Conservation (phyloP, 2,113 vertebrate species). For the Gambusia holbrooki region DNA sequence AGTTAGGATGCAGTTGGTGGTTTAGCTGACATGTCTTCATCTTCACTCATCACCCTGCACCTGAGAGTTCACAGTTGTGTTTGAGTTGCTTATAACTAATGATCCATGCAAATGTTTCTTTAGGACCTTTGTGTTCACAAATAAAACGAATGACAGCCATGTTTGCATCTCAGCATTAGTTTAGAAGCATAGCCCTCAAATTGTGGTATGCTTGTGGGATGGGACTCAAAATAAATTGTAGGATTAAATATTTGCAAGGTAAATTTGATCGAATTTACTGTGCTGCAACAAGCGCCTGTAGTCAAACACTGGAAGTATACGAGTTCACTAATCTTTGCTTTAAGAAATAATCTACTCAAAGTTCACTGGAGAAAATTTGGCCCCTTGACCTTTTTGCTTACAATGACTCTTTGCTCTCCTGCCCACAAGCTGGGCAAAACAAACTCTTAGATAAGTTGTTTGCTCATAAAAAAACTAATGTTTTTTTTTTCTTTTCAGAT, state of each 20-base stretch:
- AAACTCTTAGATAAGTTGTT: too few species aligned
- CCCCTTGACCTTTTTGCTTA: too few species aligned
- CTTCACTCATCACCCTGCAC: constrained; percentile 10
- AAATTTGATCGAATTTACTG: too few species aligned
- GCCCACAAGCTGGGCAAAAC: too few species aligned
- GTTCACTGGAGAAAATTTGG: too few species aligned
- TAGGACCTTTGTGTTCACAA: not conserved
- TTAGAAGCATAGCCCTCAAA: not conserved
- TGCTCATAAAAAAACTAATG: too few species aligned
- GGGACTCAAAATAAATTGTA: not conserved
- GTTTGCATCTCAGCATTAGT: not conserved
- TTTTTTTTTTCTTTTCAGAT: too few species aligned
- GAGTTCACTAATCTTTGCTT: too few species aligned
- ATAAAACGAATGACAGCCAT: not conserved
- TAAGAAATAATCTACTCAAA: too few species aligned
- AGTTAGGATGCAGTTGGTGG: constrained; percentile 41
- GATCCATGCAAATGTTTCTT: not conserved
- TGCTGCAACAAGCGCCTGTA: not conserved
- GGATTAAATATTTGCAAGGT: not conserved
- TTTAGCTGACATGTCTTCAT: constrained; percentile 18
- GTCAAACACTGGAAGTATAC: too few species aligned
- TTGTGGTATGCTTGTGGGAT: not conserved
- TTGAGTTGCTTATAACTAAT: constrained; percentile 19
- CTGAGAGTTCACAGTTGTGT: constrained; percentile 21
- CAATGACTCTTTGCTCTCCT: too few species aligned